Conservation (phyloP, 2,888 invertebrate species). For the Brenthis daphne region DNA sequence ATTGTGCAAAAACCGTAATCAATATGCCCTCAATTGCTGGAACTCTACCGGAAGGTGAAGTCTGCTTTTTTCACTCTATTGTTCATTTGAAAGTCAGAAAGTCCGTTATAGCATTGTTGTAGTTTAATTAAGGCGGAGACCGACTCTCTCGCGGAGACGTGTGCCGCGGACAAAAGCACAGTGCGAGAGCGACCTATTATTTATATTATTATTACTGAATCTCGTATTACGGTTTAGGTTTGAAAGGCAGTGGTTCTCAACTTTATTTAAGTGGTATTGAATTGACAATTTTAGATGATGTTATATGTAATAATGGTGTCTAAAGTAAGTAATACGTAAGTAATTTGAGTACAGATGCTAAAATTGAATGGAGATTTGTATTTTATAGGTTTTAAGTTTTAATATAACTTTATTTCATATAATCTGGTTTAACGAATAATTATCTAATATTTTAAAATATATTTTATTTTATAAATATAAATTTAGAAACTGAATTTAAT, state of each 20-base stretch:
- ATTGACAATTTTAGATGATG: neutral
- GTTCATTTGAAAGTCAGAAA: constrained; percentile 47
- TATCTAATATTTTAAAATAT: no score
- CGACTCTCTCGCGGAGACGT: constrained; percentile 51
- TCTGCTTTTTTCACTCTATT: constrained; percentile 38
- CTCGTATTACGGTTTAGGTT: constrained; percentile 58
- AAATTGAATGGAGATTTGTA: no score
- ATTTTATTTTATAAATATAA: no score
- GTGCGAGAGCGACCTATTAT: constrained; percentile 65
- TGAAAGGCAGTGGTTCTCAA: constrained; percentile 43
- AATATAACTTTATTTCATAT: no score
- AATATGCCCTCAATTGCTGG: neutral
- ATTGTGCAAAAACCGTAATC: constrained; percentile 4
- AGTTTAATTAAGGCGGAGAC: constrained; percentile 39
- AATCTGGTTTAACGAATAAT: no score
- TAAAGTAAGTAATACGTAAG: no score
- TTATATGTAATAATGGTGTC: no score
- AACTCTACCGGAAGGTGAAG: constrained; percentile 1
- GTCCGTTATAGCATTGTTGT: constrained; percentile 43
- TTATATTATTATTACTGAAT: constrained; percentile 56
- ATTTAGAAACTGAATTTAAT: no score
- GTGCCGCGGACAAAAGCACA: constrained; percentile 74
- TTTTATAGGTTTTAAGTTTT: no score
- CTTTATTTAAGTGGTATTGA: constrained; percentile 28
- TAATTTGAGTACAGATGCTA: no score